Base-by-base conservation (phyloP, 2,888 invertebrate species). In the Dendrolimus houi region DNA sequence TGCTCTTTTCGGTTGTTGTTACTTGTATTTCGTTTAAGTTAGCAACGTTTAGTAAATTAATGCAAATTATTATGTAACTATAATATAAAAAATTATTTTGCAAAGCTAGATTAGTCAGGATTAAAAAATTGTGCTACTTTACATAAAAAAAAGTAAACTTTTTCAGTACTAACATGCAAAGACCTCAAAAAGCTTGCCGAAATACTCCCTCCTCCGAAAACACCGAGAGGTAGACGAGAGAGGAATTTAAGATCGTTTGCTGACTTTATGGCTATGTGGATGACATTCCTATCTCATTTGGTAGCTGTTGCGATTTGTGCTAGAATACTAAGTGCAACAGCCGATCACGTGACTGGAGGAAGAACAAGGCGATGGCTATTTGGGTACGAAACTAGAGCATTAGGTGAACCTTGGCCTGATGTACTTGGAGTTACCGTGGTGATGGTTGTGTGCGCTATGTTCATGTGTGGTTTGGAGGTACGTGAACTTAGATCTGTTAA, bases 391-490 rank as follows among this genome's bases (percentile, higher is more conserved):
- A 92, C 92, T 7, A 86, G 91, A 66, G 86, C 92, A 1, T 74
- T 92, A 57, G 93, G 92, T 0, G 93, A 93, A 67, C 92, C 93
- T 0, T 93, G 93, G 93, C 93, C 93, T 40, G 93, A 93, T 69
- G 92, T 93, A 6, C 69, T 93, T 7, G 93, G 93, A 7, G 92
- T 93, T 2, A 92, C 92, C 0, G 92, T 93, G 41, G 91, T 93
- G 8, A 87, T 92, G 71, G 92, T 93, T 0, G 91, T 93, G 3
- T 92, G 93, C 52, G 89, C 91, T 52, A 88, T 93, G 82, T 93
- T 93, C 67, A 93, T 93, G 93, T 88, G 93, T 66, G 93, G 93
- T 52, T 75, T 93, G 52, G 93, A 93, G 87, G 93, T 93, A 74
- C 75, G 62, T 63, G 60, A 57, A 29, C 29, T 6, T 29, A 29